These are phyloP conservation scores for Brenthis ino DNA, from an alignment of 2,888 invertebrate genomes.

Conservation along the genomic window DNA sequence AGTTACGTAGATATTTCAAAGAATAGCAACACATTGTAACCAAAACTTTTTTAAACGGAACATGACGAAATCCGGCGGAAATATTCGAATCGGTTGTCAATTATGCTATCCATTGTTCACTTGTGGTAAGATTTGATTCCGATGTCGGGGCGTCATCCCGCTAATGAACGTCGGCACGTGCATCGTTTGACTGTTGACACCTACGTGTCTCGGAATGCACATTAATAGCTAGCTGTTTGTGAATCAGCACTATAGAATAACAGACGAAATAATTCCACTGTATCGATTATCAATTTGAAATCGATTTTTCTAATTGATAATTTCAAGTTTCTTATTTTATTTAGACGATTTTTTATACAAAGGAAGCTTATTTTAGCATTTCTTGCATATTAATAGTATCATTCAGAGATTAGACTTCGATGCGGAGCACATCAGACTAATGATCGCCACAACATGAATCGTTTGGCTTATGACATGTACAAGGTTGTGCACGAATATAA, in stretches of 20 bases:
- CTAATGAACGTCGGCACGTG: slow-evolving; percentile 64
- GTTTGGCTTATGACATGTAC: slow-evolving; percentile 18
- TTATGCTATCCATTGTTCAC: slow-evolving; percentile 39
- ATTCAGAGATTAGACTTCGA: slow-evolving; percentile 8
- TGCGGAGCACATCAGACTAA: slow-evolving; percentile 13
- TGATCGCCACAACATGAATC: slow-evolving; percentile 14
- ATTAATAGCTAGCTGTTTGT: slow-evolving; percentile 15
- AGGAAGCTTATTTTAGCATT: no score
- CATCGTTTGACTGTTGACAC: slow-evolving; percentile 52
- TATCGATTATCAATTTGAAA: background rate
- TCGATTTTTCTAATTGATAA: background rate
- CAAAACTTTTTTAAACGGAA: no score
- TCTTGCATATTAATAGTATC: background rate
- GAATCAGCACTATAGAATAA: background rate
- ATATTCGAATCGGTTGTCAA: slow-evolving; percentile 34
- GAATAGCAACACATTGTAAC: no score
- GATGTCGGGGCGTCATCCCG: slow-evolving; percentile 65
- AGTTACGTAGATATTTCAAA: no score
- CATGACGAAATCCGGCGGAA: background rate
- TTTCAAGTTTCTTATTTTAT: no score
- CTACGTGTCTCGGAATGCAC: slow-evolving; percentile 45
- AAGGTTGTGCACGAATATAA: slow-evolving; percentile 5
- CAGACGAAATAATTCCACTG: background rate
- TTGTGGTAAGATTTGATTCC: slow-evolving; percentile 65
- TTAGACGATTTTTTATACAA: no score